Evolutionary conservation across 1,140 invertebrate genomes (phyloP).

Genomic region (Oryctes rhinoceros): DNA sequence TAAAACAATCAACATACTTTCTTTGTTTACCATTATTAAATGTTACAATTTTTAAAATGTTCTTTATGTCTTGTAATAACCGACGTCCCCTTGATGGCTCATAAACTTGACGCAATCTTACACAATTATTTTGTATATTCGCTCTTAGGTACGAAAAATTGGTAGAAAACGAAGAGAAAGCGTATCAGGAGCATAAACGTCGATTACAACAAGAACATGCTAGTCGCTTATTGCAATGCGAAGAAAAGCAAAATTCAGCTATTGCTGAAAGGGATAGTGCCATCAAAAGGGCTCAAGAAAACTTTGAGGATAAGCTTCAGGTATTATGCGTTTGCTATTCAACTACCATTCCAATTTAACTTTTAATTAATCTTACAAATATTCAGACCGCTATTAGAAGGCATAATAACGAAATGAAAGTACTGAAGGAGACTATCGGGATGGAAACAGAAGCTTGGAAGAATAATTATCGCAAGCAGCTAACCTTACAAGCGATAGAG

Average conservation of each 20-base stretch:
- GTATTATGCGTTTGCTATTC: background rate
- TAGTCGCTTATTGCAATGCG: conserved; percentile 62
- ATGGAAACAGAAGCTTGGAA: conserved; percentile 67
- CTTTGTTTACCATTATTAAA: too few species aligned
- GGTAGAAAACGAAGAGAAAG: conserved; percentile 65
- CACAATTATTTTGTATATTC: too few species aligned
- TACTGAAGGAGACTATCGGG: conserved; percentile 65
- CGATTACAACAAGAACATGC: conserved; percentile 63
- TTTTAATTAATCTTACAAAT: background rate
- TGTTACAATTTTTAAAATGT: too few species aligned
- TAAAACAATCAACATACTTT: too few species aligned
- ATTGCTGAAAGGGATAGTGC: conserved; percentile 60
- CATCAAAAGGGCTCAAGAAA: conserved; percentile 61
- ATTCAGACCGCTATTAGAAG: conserved; percentile 50
- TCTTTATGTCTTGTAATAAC: too few species aligned
- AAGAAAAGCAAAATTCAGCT: conserved; percentile 60
- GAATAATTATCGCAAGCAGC: conserved; percentile 67
- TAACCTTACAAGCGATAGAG: conserved; percentile 64
- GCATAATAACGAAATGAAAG: conserved; percentile 66
- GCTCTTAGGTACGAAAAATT: conserved; percentile 64
- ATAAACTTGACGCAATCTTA: too few species aligned
- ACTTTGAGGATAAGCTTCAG: conserved; percentile 63
- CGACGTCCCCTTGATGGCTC: too few species aligned
- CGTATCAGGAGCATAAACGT: conserved; percentile 65
- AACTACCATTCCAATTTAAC: background rate